Evolutionary conservation across 1,140 invertebrate species (phyloP), one percentile per base, ranked within the genome.

Genomic region (Argopecten irradians): DNA sequence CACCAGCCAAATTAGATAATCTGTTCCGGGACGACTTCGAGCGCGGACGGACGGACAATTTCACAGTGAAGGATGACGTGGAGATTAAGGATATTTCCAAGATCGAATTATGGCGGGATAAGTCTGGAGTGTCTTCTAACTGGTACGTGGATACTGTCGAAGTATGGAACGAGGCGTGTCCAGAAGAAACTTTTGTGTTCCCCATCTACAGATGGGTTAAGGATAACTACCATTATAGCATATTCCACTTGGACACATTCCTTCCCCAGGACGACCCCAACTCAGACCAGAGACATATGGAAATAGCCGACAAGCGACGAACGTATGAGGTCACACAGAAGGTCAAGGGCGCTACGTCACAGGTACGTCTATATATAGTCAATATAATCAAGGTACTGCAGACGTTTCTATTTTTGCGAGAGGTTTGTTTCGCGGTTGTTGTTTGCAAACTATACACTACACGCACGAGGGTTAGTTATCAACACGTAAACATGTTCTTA

Each of bases 141-240:
- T 96, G 96, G 96, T 96, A 93, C 92, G 93, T 95, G 19, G 95
- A 96, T 22, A 92, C 92, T 34, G 91, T 94, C 16, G 94, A 96
- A n/a, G 93, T 94, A 39, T 93, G 95, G 88, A 85, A 92, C 55
- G 82, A 88, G 92, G 2, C 94, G 92, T 36, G 83, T 85, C 13
- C 91, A 92, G 85, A 93, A 46, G 85, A 85, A 8, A 71, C 34
- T 9, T 88, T 34, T 13, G 93, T 95, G 34, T 96, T 96, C 88
- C 96, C 96, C 11, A 92, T 96, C 19, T 95, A 95, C 71, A 92
- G 96, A 33, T 96, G 96, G 96, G 94, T 96, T 71, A 93, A 93
- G 22, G 86, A 91, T 28, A 88, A 95, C 46, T 93, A 91, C 28
- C 94, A 93, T 28, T 96, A 96, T 89, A 88, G 89, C 0, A 89